A percentile compares a stretch with the other conserved stretches of the same genome.
Evolutionary conservation across 2,888 invertebrate genomes (phyloP).

Genomic region (Lasioglossum oenotherae): DNA sequence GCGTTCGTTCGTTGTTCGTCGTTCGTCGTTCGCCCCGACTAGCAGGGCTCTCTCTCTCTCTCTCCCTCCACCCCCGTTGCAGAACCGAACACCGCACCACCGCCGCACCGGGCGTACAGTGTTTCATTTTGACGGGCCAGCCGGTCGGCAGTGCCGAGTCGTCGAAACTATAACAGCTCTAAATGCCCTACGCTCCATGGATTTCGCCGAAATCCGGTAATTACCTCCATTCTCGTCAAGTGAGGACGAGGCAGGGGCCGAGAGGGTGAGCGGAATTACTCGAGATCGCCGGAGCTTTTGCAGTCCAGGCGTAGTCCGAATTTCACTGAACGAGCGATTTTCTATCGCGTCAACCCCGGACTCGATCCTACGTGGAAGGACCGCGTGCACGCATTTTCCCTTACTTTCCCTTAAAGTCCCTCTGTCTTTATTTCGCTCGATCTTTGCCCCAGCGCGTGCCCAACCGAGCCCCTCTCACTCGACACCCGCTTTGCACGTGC

Average conservation of each 20-base stretch:
- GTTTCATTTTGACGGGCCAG: slow-evolving; percentile 69
- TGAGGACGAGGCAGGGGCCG: slow-evolving; percentile 47
- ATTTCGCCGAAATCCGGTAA: slow-evolving; percentile 73
- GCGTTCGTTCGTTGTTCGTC: slow-evolving; percentile 77
- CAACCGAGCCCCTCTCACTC: not conserved
- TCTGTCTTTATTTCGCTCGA: not conserved
- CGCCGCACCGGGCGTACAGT: slow-evolving; percentile 34
- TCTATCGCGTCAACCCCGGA: slow-evolving; percentile 38
- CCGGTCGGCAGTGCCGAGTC: slow-evolving; percentile 65
- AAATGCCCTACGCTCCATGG: slow-evolving; percentile 73
- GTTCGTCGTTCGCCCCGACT: slow-evolving; percentile 71
- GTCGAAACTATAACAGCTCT: slow-evolving; percentile 74
- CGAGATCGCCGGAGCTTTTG: slow-evolving; percentile 66
- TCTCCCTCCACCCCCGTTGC: not conserved
- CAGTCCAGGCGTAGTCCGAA: slow-evolving; percentile 56
- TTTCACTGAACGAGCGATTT: slow-evolving; percentile 66
- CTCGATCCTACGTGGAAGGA: not conserved
- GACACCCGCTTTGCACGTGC: not conserved
- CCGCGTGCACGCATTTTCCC: slow-evolving; percentile 35
- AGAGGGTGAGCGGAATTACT: slow-evolving; percentile 60
- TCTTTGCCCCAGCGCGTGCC: not conserved
- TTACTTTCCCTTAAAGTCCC: not conserved
- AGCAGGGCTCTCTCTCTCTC: slow-evolving; percentile 8
- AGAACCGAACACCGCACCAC: slow-evolving; percentile 9
- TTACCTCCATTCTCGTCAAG: slow-evolving; percentile 73